Evolutionary conservation across 2,797 vertebrate genomes (phyloP).

Genomic region (Allobates femoralis): DNA sequence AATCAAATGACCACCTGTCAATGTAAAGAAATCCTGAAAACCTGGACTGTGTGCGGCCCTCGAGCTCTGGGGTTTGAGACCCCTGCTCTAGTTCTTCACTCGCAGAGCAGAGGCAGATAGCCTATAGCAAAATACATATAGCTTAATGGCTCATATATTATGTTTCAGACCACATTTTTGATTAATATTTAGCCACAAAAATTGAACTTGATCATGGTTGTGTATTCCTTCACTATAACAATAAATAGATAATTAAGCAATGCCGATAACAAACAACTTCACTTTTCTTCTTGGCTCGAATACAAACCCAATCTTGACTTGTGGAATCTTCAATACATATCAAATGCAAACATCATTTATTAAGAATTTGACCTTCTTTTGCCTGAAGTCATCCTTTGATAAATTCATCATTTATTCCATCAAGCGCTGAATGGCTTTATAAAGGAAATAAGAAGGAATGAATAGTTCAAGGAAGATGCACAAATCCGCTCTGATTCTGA

Average conservation of each 20-base stretch:
- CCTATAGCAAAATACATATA: too few species aligned
- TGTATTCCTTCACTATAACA: not conserved
- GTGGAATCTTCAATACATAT: slow-evolving; percentile 50
- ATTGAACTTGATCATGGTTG: not conserved
- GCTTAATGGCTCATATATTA: too few species aligned
- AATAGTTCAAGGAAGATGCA: slow-evolving; percentile 28
- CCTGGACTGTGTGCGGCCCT: too few species aligned
- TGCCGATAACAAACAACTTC: not conserved
- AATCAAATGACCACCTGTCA: too few species aligned
- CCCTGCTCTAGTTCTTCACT: too few species aligned
- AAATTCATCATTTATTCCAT: slow-evolving; percentile 64
- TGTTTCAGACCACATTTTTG: not conserved
- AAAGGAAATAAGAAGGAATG: slow-evolving; percentile 56
- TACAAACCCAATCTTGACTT: slow-evolving; percentile 20
- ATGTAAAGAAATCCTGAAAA: too few species aligned
- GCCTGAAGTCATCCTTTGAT: slow-evolving; percentile 61
- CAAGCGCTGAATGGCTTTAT: slow-evolving; percentile 58
- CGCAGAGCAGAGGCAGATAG: too few species aligned
- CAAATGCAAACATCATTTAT: slow-evolving; percentile 63
- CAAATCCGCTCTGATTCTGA: slow-evolving; percentile 44
- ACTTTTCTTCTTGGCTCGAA: slow-evolving; percentile 15
- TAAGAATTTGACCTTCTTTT: slow-evolving; percentile 63
- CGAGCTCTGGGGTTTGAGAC: too few species aligned
- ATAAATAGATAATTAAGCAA: slow-evolving; percentile 23
- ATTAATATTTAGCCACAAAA: not conserved